Evolutionary conservation across 1,140 invertebrate genomes (phyloP).

Genomic region (Euglossa dilemma): DNA sequence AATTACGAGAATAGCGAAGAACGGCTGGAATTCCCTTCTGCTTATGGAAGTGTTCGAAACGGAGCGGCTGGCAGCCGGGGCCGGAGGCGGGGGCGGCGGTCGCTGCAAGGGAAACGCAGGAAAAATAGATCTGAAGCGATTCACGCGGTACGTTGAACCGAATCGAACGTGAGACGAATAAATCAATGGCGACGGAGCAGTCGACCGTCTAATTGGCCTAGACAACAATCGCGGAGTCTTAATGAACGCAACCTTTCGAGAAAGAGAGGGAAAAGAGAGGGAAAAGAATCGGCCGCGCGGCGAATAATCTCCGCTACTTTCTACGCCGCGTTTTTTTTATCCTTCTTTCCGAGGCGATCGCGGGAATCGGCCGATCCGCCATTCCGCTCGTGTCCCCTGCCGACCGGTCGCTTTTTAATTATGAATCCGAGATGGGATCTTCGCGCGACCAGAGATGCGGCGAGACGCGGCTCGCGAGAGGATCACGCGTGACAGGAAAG

Average conservation of each 20-base stretch:
- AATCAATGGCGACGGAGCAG: neutral
- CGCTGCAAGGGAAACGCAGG: neutral
- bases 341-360: neutral
- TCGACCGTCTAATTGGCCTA: conserved; percentile 40
- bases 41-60: conserved; percentile 37
- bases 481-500: conserved; percentile 26
- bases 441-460: neutral
- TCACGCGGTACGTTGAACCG: conserved; percentile 12
- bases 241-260: conserved; percentile 28
- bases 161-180: conserved; percentile 17
- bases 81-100: too few relatives aligned
- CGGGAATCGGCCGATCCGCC: neutral
- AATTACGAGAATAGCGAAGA: conserved; percentile 52
- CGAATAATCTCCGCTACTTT: conserved; percentile 10
- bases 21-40: conserved; percentile 38
- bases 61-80: neutral
- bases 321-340: neutral
- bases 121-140: neutral
- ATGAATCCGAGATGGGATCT: neutral
- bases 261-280: neutral
- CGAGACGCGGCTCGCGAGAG: neutral
- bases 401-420: neutral
- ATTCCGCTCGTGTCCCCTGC: neutral
- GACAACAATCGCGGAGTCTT: conserved; percentile 31
- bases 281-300: neutral